phyloP scores from a whole-genome alignment of 1,140 invertebrate species.

The Drosophila ironensis region DNA sequence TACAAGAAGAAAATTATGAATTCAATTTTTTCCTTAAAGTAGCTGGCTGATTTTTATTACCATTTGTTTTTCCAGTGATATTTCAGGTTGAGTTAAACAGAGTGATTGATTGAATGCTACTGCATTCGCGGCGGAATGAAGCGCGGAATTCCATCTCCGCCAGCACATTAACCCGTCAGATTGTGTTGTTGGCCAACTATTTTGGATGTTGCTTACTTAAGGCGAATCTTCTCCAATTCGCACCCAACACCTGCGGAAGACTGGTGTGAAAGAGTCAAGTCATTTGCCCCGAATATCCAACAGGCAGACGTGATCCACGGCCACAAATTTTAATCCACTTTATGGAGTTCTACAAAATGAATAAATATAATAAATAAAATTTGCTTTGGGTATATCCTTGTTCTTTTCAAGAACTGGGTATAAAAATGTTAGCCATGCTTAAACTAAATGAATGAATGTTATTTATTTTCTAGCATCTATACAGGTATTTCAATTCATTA shows the following conservation, averaged over 20 bases:
- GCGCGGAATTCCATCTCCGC: constrained; percentile 8
- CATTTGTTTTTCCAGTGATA: neutral
- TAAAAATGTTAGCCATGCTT: too few species aligned
- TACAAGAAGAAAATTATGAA: too few species aligned
- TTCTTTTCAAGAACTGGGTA: too few species aligned
- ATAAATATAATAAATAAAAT: too few species aligned
- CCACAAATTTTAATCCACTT: neutral
- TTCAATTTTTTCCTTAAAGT: too few species aligned
- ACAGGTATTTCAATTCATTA: too few species aligned
- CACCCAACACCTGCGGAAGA: constrained; percentile 41
- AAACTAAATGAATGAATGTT: too few species aligned
- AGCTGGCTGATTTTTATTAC: neutral
- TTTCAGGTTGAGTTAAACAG: neutral
- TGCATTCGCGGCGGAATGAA: constrained; percentile 24
- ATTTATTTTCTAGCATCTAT: too few species aligned
- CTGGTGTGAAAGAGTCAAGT: constrained; percentile 48
- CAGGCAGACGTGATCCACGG: constrained; percentile 17
- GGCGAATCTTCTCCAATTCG: constrained; percentile 40
- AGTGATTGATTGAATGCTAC: constrained; percentile 31
- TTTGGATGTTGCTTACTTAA: constrained; percentile 63
- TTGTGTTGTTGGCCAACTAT: neutral
- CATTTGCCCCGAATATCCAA: constrained; percentile 53
- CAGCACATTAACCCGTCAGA: constrained; percentile 37
- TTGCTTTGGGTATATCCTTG: too few species aligned
- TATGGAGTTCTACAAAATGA: too few species aligned